A percentile compares a stretch with the other conserved stretches of the same genome.
Conservation (phyloP, 2,113 vertebrate species). For the Myotis brandtii region DNA sequence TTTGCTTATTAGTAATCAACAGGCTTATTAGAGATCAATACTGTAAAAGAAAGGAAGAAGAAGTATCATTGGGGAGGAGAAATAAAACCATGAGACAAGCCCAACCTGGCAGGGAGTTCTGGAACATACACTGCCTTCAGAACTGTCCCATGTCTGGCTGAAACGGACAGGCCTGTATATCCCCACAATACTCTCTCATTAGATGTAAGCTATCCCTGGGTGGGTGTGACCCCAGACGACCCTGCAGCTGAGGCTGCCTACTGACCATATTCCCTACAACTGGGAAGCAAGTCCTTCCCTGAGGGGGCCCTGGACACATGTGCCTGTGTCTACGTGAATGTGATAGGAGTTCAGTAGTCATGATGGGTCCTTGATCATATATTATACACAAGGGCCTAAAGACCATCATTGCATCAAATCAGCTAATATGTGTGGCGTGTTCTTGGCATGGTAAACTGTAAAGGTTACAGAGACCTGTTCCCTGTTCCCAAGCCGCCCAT, state of each 20-base stretch:
- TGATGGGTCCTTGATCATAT: not conserved
- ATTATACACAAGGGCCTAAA: not conserved
- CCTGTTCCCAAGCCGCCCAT: not conserved
- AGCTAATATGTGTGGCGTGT: not conserved
- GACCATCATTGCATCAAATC: not conserved
- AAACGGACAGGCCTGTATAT: not conserved
- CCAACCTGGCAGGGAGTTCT: not conserved
- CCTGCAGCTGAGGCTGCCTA: not conserved
- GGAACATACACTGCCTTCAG: not conserved
- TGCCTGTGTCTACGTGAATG: not conserved
- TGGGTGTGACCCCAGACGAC: not conserved
- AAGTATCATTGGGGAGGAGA: not conserved
- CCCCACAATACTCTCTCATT: not conserved
- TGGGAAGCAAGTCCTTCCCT: not conserved
- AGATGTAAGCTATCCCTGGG: not conserved
- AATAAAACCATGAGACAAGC: not conserved
- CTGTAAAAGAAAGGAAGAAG: not conserved
- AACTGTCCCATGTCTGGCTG: not conserved
- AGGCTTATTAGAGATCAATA: not conserved
- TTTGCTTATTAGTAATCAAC: not conserved
- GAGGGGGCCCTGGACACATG: not conserved
- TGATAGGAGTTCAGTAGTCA: not conserved
- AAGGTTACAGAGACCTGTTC: not conserved
- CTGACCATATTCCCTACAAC: not conserved
- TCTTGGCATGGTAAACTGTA: not conserved